Percentiles rank a stretch among this genome's conserved stretches.
These are phyloP conservation scores for Amphipyra tragopoginis DNA, from an alignment of 2,888 invertebrate species.

Conservation along the genomic window DNA sequence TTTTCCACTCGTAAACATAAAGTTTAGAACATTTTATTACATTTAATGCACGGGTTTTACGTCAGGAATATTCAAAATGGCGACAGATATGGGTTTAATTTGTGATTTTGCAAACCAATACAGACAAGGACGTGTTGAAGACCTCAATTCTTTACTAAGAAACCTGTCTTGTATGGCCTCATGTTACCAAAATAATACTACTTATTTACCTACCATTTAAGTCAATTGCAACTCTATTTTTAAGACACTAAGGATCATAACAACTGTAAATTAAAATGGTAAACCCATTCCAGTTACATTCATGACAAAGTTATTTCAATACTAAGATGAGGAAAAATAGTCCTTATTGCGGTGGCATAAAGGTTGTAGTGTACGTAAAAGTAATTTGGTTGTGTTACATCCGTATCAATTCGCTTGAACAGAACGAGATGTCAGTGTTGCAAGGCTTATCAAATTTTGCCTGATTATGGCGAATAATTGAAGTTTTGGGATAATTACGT, in stretches of 20 bases:
- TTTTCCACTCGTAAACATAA: too few species aligned
- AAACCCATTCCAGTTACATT: not conserved
- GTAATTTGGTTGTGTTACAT: conserved; percentile 28
- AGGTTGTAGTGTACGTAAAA: not conserved
- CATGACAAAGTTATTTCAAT: conserved; percentile 12
- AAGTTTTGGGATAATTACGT: not conserved
- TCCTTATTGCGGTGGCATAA: accelerated
- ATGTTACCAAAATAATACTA: not conserved
- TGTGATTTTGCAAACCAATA: conserved; percentile 35
- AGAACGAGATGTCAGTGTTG: conserved; percentile 35
- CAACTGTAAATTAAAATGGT: conserved; percentile 19
- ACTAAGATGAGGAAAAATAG: not conserved
- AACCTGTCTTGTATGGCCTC: conserved; percentile 31
- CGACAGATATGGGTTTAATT: conserved; percentile 9
- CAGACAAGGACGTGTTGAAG: conserved; percentile 32
- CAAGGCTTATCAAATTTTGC: conserved; percentile 8
- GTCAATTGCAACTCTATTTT: conserved; percentile 1
- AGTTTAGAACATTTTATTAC: too few species aligned
- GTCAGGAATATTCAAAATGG: conserved; percentile 35
- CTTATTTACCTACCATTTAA: not conserved
- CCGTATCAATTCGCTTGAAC: conserved; percentile 38
- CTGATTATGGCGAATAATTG: not conserved
- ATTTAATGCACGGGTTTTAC: conserved; percentile 32
- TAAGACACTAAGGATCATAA: accelerated
- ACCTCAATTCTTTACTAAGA: conserved; percentile 45